These are phyloP conservation scores for Drosophila atroscutellata DNA, from an alignment of 2,888 invertebrate species.

Conservation along the genomic window DNA sequence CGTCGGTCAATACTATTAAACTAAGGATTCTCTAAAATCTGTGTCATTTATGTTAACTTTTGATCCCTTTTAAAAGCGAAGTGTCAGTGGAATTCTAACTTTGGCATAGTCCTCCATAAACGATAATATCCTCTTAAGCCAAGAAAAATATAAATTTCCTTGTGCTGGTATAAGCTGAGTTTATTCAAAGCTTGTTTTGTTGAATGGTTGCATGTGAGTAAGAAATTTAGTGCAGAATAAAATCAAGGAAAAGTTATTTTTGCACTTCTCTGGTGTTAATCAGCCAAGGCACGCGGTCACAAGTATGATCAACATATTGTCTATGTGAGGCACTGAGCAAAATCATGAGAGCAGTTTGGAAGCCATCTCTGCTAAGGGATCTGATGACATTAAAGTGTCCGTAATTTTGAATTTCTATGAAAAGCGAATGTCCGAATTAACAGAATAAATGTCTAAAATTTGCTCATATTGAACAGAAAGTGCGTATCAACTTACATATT, in stretches of 20 bases:
- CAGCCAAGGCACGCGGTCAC: neutral
- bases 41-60: neutral
- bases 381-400: neutral
- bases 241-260: neutral
- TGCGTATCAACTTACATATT: slow-evolving; percentile 19
- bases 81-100: neutral
- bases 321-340: neutral
- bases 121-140: neutral
- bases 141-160: neutral
- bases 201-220: neutral
- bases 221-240: neutral
- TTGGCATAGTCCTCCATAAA: neutral
- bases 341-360: neutral
- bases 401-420: neutral
- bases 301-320: neutral
- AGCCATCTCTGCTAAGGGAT: neutral
- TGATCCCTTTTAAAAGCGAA: neutral
- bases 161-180: neutral
- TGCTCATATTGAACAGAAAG: neutral
- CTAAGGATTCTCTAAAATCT: neutral
- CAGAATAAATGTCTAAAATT: neutral
- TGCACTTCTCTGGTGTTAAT: neutral
- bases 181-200: neutral
- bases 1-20: neutral
- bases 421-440: neutral